phyloP scores from a whole-genome alignment of 2,797 vertebrate species.

The Gadopsis bispinosus region DNA sequence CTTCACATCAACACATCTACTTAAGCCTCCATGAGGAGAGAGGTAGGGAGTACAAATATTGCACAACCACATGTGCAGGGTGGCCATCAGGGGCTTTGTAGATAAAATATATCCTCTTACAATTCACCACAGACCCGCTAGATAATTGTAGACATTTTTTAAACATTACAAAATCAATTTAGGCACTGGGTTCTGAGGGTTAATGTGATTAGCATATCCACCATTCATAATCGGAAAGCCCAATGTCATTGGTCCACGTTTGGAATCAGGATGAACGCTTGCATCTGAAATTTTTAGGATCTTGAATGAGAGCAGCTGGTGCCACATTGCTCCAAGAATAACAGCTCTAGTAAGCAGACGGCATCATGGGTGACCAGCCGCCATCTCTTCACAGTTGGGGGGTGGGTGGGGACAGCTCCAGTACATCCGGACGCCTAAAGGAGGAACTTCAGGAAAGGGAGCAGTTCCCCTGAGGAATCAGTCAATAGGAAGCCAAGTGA shows the following conservation, averaged over 20 bases:
- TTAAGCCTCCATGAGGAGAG: conserved; percentile 51
- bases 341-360: conserved; percentile 15
- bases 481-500: conserved; percentile 41
- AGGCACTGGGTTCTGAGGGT: conserved; percentile 58
- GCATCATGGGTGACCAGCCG: conserved; percentile 39
- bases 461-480: conserved; percentile 30
- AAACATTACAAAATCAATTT: conserved; percentile 52
- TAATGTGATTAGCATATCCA: conserved; percentile 30
- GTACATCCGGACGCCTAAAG: conserved; percentile 16
- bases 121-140: conserved; percentile 13
- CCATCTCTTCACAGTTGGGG: conserved; percentile 39
- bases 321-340: conserved; percentile 16
- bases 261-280: conserved; percentile 28
- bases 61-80: conserved; percentile 17
- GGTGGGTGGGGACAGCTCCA: conserved; percentile 4
- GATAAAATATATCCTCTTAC: conserved; percentile 40
- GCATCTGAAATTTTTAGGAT: conserved; percentile 15
- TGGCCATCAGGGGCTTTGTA: conserved; percentile 31
- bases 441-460: conserved; percentile 30
- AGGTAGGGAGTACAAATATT: conserved; percentile 63
- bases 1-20: neutral
- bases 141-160: conserved; percentile 20
- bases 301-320: conserved; percentile 25
- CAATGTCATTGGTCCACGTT: conserved; percentile 40
- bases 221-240: conserved; percentile 27